Conservation (phyloP, 2,888 invertebrate genomes). For the Nomada flava region DNA sequence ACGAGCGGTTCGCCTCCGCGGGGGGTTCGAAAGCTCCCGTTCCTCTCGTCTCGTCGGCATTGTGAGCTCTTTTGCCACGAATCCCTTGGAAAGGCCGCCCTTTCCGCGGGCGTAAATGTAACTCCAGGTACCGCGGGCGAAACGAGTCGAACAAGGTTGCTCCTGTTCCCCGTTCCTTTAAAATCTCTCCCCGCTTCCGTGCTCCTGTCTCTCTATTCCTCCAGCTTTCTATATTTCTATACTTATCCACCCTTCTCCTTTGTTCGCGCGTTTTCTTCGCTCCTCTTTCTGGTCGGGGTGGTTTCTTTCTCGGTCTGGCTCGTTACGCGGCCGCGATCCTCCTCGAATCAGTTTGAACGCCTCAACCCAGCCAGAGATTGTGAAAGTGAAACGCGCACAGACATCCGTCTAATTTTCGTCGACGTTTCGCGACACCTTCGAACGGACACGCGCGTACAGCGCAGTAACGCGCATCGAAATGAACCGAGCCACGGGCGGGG, state of each 20-base stretch:
- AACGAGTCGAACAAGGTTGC: constrained; percentile 62
- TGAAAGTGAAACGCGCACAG: constrained; percentile 47
- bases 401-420: constrained; percentile 45
- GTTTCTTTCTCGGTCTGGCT: background rate
- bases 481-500: constrained; percentile 15
- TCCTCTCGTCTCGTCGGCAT: constrained; percentile 42
- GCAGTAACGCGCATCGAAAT: constrained; percentile 25
- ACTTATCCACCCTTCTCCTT: background rate
- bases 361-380: constrained; percentile 38
- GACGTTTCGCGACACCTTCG: constrained; percentile 14
- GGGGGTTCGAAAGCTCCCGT: constrained; percentile 40
- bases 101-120: constrained; percentile 53
- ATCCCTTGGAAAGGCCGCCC: constrained; percentile 47
- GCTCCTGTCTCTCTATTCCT: background rate
- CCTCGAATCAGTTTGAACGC: constrained; percentile 44
- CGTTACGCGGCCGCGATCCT: constrained; percentile 43
- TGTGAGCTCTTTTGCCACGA: constrained; percentile 44
- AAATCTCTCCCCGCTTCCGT: constrained; percentile 23
- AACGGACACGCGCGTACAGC: background rate
- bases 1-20: background rate
- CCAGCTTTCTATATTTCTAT: background rate
- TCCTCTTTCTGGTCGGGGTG: too few relatives aligned
- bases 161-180: constrained; percentile 34
- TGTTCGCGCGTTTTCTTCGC: background rate
- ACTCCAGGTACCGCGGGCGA: constrained; percentile 48